A percentile compares a stretch with the other conserved stretches of the same genome.
These are phyloP conservation scores for Hiodon alosoides DNA, from an alignment of 2,113 vertebrate genomes.

Conservation along the genomic window DNA sequence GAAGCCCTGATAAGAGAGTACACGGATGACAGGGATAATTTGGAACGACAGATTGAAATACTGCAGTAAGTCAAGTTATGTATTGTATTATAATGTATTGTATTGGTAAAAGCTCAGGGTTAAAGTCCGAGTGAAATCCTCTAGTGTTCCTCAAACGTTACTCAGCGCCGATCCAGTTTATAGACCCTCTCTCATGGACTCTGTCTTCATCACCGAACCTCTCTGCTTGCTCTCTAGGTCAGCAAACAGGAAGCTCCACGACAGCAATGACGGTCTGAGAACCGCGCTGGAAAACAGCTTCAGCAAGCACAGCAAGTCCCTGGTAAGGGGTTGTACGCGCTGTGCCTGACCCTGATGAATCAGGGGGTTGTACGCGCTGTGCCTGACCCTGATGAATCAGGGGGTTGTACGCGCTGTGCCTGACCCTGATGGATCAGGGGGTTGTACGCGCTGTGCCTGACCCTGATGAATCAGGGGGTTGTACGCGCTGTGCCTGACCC, in stretches of 20 bases:
- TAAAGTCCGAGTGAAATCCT: too few species aligned
- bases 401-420: neutral
- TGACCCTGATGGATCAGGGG: neutral
- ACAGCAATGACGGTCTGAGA: conserved; percentile 79
- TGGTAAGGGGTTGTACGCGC: conserved; percentile 50
- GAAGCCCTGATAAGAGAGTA: conserved; percentile 82
- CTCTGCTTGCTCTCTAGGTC: conserved; percentile 51
- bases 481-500: too few species aligned
- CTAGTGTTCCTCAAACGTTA: too few species aligned
- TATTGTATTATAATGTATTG: neutral
- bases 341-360: too few species aligned
- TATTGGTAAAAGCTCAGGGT: neutral
- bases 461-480: conserved; percentile 1
- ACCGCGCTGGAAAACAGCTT: conserved; percentile 71
- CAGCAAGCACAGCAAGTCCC: conserved; percentile 66
- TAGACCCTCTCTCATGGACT: neutral
- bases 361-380: too few species aligned
- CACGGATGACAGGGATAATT: conserved; percentile 78
- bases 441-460: too few species aligned
- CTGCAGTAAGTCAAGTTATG: conserved; percentile 76
- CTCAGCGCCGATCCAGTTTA: neutral
- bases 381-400: neutral
- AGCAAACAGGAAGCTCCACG: conserved; percentile 79
- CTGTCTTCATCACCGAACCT: neutral
- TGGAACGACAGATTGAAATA: conserved; percentile 89